phyloP scores from a whole-genome alignment of 2,113 vertebrate genomes.

The Indicator indicator region DNA sequence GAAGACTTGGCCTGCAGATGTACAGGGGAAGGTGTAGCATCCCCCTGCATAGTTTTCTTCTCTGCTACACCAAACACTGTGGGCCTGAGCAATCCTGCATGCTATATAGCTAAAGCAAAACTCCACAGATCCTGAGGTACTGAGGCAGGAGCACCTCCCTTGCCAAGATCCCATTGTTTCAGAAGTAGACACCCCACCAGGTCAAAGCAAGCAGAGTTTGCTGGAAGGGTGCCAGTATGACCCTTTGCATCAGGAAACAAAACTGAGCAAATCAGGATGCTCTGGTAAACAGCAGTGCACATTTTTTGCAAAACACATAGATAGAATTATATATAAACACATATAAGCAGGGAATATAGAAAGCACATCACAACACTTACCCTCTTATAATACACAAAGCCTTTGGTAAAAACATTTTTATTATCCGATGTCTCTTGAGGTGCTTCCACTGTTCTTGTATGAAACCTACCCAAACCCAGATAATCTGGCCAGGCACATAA shows the following conservation, averaged over 20 bases:
- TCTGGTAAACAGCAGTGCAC: background rate
- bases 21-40: background rate
- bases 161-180: background rate
- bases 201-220: fast-evolving
- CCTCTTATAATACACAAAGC: background rate
- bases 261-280: background rate
- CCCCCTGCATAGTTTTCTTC: background rate
- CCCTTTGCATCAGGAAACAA: background rate
- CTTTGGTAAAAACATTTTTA: background rate
- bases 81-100: fast-evolving
- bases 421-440: background rate
- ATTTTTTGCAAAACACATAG: background rate
- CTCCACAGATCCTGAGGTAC: background rate
- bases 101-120: background rate
- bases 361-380: background rate
- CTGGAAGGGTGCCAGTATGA: fast-evolving
- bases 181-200: background rate
- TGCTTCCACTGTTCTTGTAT: background rate
- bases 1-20: background rate
- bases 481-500: background rate
- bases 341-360: background rate
- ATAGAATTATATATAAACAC: background rate
- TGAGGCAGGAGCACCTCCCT: background rate
- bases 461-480: background rate
- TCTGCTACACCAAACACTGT: background rate